Evolutionary conservation across 2,113 vertebrate species (phyloP).

Genomic region (Cinclus cinclus): DNA sequence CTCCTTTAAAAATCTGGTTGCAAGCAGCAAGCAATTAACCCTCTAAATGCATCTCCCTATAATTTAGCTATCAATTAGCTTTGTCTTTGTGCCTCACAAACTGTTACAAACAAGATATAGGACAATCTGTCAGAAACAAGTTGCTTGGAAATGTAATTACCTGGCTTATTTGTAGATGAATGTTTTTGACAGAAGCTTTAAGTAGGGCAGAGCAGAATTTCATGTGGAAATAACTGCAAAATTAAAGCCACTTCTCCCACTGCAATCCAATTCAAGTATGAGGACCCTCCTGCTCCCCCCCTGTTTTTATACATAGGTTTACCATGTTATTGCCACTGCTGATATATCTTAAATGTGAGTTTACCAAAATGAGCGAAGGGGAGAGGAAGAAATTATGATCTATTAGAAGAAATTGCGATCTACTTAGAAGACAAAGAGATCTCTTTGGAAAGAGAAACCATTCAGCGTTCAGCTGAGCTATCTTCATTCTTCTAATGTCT

Average conservation of each 20-base stretch:
- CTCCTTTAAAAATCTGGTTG: conserved; percentile 1
- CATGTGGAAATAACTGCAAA: not conserved
- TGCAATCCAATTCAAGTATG: not conserved
- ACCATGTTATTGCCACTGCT: fast-evolving
- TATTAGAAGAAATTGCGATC: not conserved
- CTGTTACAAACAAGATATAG: conserved; percentile 43
- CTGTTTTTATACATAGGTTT: not conserved
- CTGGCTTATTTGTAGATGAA: not conserved
- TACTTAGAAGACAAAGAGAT: not conserved
- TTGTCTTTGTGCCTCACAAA: conserved; percentile 28
- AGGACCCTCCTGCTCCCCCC: not conserved
- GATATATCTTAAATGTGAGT: not conserved
- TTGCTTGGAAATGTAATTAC: not conserved
- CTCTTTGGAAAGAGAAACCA: not conserved
- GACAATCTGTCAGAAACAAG: not conserved
- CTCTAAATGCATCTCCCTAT: conserved; percentile 48
- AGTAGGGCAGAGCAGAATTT: not conserved
- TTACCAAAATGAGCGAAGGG: not conserved
- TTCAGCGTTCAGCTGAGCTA: not conserved
- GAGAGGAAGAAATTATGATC: not conserved
- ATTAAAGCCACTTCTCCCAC: not conserved
- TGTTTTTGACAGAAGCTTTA: not conserved
- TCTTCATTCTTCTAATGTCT: not conserved
- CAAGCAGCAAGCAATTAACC: conserved; percentile 47
- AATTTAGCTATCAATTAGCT: conserved; percentile 68